Conservation (phyloP, 2,113 vertebrate genomes). For the Tinamus guttatus region DNA sequence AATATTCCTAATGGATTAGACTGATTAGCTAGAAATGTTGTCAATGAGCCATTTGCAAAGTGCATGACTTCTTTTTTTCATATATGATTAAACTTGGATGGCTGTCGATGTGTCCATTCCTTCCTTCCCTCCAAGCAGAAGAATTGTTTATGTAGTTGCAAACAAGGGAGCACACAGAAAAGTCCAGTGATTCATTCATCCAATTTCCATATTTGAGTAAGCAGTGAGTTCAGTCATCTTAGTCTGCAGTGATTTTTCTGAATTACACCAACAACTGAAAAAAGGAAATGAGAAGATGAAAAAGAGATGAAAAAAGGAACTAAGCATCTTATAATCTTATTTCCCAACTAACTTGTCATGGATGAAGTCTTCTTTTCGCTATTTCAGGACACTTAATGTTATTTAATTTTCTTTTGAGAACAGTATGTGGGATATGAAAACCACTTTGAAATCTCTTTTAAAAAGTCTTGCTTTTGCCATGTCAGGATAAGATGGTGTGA, state of each 20-base stretch:
- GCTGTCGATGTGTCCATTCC: neutral
- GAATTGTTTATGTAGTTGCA: slow-evolving; percentile 6
- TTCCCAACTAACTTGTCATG: neutral
- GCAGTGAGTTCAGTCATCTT: neutral
- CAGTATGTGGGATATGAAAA: neutral
- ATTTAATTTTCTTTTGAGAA: neutral
- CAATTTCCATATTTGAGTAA: neutral
- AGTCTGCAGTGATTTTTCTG: neutral
- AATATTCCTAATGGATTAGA: neutral
- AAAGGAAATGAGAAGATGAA: neutral
- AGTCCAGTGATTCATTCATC: neutral
- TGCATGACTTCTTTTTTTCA: neutral
- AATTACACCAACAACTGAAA: neutral
- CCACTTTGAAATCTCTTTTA: neutral
- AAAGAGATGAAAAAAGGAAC: neutral
- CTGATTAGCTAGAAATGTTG: neutral
- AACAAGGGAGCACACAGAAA: neutral
- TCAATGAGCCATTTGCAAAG: neutral
- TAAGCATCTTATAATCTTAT: neutral
- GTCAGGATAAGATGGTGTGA: slow-evolving; percentile 13
- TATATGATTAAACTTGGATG: neutral
- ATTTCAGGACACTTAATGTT: neutral
- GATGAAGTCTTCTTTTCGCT: neutral
- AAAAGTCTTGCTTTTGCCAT: slow-evolving; percentile 20
- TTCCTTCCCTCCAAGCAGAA: neutral